phyloP scores from a whole-genome alignment of 2,888 invertebrate genomes.

The Spodoptera exigua region DNA sequence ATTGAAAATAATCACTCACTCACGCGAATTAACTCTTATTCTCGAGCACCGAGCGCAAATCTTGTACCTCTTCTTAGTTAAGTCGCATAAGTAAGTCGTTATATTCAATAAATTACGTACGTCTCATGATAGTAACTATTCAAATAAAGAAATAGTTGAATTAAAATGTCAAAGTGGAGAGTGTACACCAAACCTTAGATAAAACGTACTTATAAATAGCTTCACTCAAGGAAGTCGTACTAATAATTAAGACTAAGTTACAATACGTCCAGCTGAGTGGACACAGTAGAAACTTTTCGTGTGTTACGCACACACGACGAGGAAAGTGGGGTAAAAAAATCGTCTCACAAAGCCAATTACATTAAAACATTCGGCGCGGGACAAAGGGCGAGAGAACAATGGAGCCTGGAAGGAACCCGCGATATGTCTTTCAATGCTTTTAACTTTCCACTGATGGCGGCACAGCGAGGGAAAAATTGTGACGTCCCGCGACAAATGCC shows the following conservation, averaged over 20 bases:
- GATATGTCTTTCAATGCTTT: constrained; percentile 90
- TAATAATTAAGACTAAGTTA: constrained; percentile 54
- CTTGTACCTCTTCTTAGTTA: too few relatives aligned
- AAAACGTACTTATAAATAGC: not conserved
- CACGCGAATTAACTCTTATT: too few relatives aligned
- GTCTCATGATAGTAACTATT: too few relatives aligned
- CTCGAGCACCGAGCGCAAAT: too few relatives aligned
- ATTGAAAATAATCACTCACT: too few relatives aligned
- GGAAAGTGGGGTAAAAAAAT: constrained; percentile 75
- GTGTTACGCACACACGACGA: constrained; percentile 60
- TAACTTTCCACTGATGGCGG: constrained; percentile 88
- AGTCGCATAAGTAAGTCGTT: too few relatives aligned
- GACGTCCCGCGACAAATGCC: constrained; percentile 87
- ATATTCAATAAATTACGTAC: too few relatives aligned
- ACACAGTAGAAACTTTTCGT: constrained; percentile 64
- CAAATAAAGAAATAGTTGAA: too few relatives aligned
- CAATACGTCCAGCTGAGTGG: constrained; percentile 55
- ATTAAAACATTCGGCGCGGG: constrained; percentile 88
- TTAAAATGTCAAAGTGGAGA: too few relatives aligned
- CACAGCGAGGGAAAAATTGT: constrained; percentile 83
- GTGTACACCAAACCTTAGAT: too few relatives aligned
- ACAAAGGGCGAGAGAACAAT: constrained; percentile 88
- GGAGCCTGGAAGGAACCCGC: constrained; percentile 83
- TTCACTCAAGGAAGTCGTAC: constrained; percentile 26
- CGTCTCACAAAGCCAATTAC: constrained; percentile 88